Evolutionary conservation across 2,113 vertebrate genomes (phyloP), one percentile per base, ranked within the genome.

Genomic region (Rallus limicola): DNA sequence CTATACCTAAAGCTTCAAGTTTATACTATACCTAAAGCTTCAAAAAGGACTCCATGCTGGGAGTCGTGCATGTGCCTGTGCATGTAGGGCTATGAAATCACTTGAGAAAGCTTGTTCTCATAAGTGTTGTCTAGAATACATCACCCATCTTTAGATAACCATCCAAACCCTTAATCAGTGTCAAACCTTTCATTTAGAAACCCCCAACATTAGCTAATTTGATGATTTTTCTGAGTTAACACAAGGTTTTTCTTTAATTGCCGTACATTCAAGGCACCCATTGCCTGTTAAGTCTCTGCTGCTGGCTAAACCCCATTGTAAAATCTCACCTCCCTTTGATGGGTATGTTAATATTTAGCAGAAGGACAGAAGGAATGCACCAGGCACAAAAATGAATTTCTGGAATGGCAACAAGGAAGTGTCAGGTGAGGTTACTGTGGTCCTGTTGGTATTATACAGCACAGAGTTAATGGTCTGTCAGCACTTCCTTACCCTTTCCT

Each of bases 261-360:
- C 40, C 53, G 34, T 16, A 25, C 65, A 69, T 52, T 53, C 24
- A 17, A 74, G 82, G 40, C 28, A 10, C 14, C 24, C 9, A 4
- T 11, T 44, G 29, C 42, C 14, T 78, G 26, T 40, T 77, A 36
- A 53, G 23, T 48, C 67, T 59, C 62, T 21, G 60, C 71, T 3
- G 2, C 33, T 33, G 55, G 65, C 26, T 46, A 65, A 12, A 2
- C 11, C 11, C 24, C 1, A 0, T 44, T 46, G 53, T 36, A 53
- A 86, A 70, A 52, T 31, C 77, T 90, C 65, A 17, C 48, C 60
- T 34, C 0, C 0, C 60, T 88, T 68, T 63, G 82, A n/a, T 63
- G 40, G 46, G 15, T 1, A 0, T 81, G 52, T n/a, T 52, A 14
- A 34, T 60, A 34, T 64, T 92, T 36, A 76, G 48, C 36, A 86